These are phyloP conservation scores for Florisuga fusca DNA, from an alignment of 2,797 vertebrate species.

Conservation along the genomic window DNA sequence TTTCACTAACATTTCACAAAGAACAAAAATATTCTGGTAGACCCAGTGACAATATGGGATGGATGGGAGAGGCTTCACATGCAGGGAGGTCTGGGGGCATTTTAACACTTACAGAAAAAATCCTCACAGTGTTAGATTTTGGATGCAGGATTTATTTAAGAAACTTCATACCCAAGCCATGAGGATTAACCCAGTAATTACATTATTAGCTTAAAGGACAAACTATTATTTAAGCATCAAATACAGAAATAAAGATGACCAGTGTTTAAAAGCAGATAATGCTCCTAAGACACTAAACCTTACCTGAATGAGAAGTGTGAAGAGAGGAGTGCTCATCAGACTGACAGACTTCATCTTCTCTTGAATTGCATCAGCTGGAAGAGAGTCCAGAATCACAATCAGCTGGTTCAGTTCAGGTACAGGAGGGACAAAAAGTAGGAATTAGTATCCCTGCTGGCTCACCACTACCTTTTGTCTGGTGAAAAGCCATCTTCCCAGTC, in stretches of 20 bases:
- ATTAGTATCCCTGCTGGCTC: not conserved
- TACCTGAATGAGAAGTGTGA: slow-evolving; percentile 86
- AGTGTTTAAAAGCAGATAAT: not conserved
- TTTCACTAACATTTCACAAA: not conserved
- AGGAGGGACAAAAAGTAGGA: not conserved
- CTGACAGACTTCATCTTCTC: slow-evolving; percentile 36
- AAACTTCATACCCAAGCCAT: not conserved
- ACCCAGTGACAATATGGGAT: not conserved
- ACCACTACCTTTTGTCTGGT: slow-evolving; percentile 70
- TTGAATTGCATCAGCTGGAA: slow-evolving; percentile 71
- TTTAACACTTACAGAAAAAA: not conserved
- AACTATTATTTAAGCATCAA: not conserved
- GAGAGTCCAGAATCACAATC: not conserved
- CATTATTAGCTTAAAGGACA: not conserved
- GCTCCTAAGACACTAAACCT: not conserved
- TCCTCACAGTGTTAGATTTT: not conserved
- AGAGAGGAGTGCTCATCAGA: slow-evolving; percentile 82
- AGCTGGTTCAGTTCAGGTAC: not conserved
- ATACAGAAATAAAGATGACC: not conserved
- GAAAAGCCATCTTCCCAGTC: not conserved
- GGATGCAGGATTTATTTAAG: not conserved
- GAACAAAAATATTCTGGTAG: not conserved
- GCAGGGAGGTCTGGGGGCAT: not conserved
- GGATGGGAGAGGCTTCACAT: not conserved
- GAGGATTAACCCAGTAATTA: not conserved